Evolutionary conservation across 2,113 vertebrate genomes (phyloP), one percentile per base, ranked within the genome.

Genomic region (Paracanthobrama guichenoti): DNA sequence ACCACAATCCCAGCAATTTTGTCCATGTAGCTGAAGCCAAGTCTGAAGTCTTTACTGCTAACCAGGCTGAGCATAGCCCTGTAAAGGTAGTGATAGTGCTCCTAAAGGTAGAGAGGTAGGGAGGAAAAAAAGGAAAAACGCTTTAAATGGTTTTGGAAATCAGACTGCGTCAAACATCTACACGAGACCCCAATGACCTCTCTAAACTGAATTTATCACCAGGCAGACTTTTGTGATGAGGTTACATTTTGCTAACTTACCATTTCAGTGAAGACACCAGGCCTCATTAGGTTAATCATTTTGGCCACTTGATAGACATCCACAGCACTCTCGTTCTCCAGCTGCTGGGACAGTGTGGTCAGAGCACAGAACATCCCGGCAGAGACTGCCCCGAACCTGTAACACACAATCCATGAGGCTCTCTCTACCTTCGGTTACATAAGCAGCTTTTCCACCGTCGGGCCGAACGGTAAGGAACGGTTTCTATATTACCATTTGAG

Each of bases 251-350:
- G 16, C 46, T 57, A 85, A 95, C 98, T 97, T 93, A 99, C 98
- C 84, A 99, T 97, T 90, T 99, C 97, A 93, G 98, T 99, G 93
- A 99, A 99, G 91, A 99, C 98, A 86, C 98, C 98, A 84, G 98
- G 98, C 92, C 98, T 95, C 98, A 99, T 99, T 22, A 99, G 96
- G 93, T 99, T 99, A 91, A 99, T 98, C 98, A 99, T 99, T 94
- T 99, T 99, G 83, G 97, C 97, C 94, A 99, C 98, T 93, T 99
- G 98, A 93, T 98, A 99, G 90, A 99, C 96, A 92, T 99, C 98
- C 14, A 99, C 96, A 28, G 96, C 95, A 6, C 96, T 97, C 90
- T 99, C 98, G 16, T 94, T 97, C 92, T 99, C 97, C 90, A 99
- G 93, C 90, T 99, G 98, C 91, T 99, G 97, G 82, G 96, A 97